Evolutionary conservation across 2,113 vertebrate genomes (phyloP), one percentile per base, ranked within the genome.

Genomic region (Oreochromis spilurus): DNA sequence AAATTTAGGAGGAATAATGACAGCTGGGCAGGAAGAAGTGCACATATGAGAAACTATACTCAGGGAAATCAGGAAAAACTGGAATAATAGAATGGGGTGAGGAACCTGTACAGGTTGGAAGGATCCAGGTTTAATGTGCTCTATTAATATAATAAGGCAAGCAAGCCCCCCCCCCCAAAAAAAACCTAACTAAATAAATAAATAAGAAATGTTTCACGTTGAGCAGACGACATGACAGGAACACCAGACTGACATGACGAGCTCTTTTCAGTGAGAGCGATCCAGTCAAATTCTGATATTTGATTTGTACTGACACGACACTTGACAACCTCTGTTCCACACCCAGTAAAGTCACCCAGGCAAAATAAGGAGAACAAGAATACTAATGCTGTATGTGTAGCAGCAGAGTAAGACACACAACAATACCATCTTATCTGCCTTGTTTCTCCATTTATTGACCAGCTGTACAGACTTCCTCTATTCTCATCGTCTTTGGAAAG

Each of bases 401-500:
- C 79, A 82, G 58, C 19, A 19, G 16, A 54, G 38, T 86, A 80
- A 86, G 80, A 78, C 78, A 83, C 57, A 19, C 43, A 31, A 75
- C 83, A 52, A 90, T 84, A 38, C 38, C 21, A 38, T 34, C 50
- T 83, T 67, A 60, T 88, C 31, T 53, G 58, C 26, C 84, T 82
- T 67, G 45, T 81, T 77, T 67, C 78, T 81, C 21, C 48, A 38
- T 34, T 29, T 77, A 88, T 43, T 81, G 82, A 91, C 72, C 62
- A 67, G 34, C 54, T 43, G 26, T 77, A 88, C 82, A 60, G 83
- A 93, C 90, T 90, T 90, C 65, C 87, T 85, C 26, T 70, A 79
- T 82, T 72, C 82, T 70, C 19, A 45, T 24, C 21, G 81, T 88
- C 75, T 84, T 85, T 88, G 53, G 58, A 83, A 87, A 85, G 36